Evolutionary conservation across 2,797 vertebrate genomes (phyloP).

Genomic region (Eptatretus atami): DNA sequence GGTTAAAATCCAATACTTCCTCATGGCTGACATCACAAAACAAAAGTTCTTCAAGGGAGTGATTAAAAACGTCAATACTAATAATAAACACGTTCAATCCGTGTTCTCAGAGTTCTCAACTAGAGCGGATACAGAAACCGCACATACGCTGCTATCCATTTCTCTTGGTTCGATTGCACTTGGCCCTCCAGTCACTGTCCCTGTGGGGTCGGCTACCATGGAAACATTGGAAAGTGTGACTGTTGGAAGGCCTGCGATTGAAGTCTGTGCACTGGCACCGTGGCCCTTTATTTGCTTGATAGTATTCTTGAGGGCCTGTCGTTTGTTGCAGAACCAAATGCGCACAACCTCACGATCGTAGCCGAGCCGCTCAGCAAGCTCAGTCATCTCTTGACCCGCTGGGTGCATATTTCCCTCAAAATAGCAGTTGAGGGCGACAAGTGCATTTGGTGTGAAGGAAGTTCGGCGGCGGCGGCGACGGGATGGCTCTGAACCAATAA

Average conservation of each 20-base stretch:
- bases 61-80: no score
- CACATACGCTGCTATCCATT: no score
- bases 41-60: no score
- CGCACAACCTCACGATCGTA: constrained; percentile 79
- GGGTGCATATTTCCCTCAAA: constrained; percentile 83
- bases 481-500: constrained; percentile 70
- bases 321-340: constrained; percentile 91
- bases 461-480: constrained; percentile 82
- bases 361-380: constrained; percentile 80
- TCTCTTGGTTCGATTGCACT: no score
- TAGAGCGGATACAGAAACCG: no score
- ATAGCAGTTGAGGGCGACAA: constrained; percentile 82
- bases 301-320: constrained; percentile 89
- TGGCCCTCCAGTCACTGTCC: no score
- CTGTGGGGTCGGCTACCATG: background rate
- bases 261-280: background rate
- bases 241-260: background rate
- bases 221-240: background rate
- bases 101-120: no score
- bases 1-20: no score
- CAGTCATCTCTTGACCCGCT: constrained; percentile 79
- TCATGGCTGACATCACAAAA: no score
- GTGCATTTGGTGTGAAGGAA: constrained; percentile 76
- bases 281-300: constrained; percentile 26
- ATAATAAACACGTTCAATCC: no score